phyloP scores from a whole-genome alignment of 1,140 invertebrate genomes.

The Cataglyphis hispanica region DNA sequence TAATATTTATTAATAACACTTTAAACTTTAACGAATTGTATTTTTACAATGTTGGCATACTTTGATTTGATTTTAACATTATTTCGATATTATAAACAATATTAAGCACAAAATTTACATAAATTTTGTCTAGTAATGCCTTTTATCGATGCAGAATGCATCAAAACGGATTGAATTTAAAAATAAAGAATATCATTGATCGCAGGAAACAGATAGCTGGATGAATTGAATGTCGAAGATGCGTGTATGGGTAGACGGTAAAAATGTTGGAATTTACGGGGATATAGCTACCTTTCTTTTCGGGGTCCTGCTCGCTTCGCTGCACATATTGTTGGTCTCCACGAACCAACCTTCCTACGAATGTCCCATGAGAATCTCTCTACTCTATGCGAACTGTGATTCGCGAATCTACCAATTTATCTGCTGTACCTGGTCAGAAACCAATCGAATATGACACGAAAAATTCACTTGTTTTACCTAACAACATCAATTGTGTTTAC shows the following conservation, averaged over 20 bases:
- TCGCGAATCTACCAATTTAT: constrained; percentile 62
- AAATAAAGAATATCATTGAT: constrained; percentile 37
- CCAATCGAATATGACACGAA: constrained; percentile 49
- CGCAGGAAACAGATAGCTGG: constrained; percentile 20
- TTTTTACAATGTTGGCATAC: background rate
- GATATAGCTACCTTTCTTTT: constrained; percentile 49
- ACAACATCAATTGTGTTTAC: background rate
- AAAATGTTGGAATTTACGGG: constrained; percentile 57
- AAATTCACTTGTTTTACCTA: constrained; percentile 25
- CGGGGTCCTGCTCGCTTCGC: background rate
- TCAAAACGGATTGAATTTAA: constrained; percentile 35
- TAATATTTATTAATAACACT: no score
- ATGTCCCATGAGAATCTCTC: constrained; percentile 48
- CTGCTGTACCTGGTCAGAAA: constrained; percentile 42
- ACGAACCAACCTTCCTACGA: constrained; percentile 36
- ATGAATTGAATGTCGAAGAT: constrained; percentile 38
- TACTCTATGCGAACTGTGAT: constrained; percentile 48
- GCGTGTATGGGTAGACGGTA: constrained; percentile 14
- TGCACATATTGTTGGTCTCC: constrained; percentile 39
- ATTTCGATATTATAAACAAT: background rate
- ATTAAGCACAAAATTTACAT: constrained; percentile 7
- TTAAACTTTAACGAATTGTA: no score
- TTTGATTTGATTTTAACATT: constrained; percentile 4
- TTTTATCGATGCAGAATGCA: constrained; percentile 1
- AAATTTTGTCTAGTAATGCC: constrained; percentile 22